phyloP scores from a whole-genome alignment of 2,797 vertebrate genomes.

The Hypotaenidia okinawae region DNA sequence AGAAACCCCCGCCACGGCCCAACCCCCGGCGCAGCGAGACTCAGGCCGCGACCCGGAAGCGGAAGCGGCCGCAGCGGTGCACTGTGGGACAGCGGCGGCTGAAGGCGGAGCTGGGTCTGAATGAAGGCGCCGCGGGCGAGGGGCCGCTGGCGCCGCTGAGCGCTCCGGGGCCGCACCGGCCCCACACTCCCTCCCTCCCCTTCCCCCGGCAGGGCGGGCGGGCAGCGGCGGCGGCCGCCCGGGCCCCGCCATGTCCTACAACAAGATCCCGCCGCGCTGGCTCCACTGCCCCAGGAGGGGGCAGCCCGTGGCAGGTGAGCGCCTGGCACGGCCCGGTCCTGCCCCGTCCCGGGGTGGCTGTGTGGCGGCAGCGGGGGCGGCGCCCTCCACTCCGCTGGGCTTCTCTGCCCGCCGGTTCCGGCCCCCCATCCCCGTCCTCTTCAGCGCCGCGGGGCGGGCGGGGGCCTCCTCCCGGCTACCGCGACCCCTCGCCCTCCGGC shows the following conservation, averaged over 20 bases:
- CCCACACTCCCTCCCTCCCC: not conserved
- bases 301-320: slow-evolving; percentile 93
- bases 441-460: not conserved
- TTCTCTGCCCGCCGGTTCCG: not conserved
- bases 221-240: not conserved
- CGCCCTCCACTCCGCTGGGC: not conserved
- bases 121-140: slow-evolving; percentile 68
- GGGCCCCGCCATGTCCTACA: slow-evolving; percentile 84
- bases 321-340: not conserved
- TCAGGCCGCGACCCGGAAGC: not conserved
- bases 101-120: slow-evolving; percentile 50
- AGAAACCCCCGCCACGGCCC: too few species aligned
- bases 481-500: not conserved
- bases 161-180: not conserved
- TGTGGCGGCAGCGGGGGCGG: not conserved
- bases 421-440: not conserved
- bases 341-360: not conserved
- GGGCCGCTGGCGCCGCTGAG: not conserved
- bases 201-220: not conserved
- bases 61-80: slow-evolving; percentile 31
- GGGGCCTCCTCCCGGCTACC: not conserved
- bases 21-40: not conserved
- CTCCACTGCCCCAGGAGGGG: slow-evolving; percentile 93
- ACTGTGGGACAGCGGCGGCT: slow-evolving; percentile 57
- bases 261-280: slow-evolving; percentile 94